A percentile compares a stretch with the other conserved stretches of the same genome.
Conservation (phyloP, 1,140 invertebrate species). For the Aphidius ervi region DNA sequence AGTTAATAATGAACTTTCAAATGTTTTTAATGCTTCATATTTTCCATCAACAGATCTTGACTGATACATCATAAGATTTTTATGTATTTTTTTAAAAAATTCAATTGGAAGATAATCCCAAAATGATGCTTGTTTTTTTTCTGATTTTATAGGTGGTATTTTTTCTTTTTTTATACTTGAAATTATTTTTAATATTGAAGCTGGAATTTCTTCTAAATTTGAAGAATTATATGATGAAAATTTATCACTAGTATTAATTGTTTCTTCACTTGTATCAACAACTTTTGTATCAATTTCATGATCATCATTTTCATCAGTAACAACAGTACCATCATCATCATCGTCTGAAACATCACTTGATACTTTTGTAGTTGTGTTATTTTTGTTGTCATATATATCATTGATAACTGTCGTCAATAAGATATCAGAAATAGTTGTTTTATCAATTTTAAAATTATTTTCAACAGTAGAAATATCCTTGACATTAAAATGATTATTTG, state of each 20-base stretch:
- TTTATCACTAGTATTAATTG: slow-evolving; percentile 5
- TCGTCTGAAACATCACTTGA: background rate
- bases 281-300: slow-evolving; percentile 2
- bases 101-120: slow-evolving; percentile 44
- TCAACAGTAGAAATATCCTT: background rate
- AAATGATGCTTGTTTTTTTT: slow-evolving; percentile 18
- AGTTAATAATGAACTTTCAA: slow-evolving; percentile 36
- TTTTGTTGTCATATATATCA: background rate
- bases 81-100: slow-evolving; percentile 43
- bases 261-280: slow-evolving; percentile 21
- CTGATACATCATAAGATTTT: slow-evolving; percentile 38
- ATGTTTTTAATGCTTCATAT: slow-evolving; percentile 40
- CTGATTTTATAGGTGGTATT: background rate
- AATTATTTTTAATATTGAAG: too few species aligned
- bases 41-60: slow-evolving; percentile 38
- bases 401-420: background rate
- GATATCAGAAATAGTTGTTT: background rate
- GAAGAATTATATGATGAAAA: too few species aligned
- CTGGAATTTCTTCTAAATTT: too few species aligned
- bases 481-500: background rate
- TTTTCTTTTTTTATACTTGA: too few species aligned
- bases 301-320: background rate
- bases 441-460: background rate
- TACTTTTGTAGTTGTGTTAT: background rate
- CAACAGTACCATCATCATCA: slow-evolving; percentile 4